Percentiles rank a stretch among this genome's conserved stretches.
phyloP scores from a whole-genome alignment of 2,888 invertebrate species.

The Noctua pronuba region DNA sequence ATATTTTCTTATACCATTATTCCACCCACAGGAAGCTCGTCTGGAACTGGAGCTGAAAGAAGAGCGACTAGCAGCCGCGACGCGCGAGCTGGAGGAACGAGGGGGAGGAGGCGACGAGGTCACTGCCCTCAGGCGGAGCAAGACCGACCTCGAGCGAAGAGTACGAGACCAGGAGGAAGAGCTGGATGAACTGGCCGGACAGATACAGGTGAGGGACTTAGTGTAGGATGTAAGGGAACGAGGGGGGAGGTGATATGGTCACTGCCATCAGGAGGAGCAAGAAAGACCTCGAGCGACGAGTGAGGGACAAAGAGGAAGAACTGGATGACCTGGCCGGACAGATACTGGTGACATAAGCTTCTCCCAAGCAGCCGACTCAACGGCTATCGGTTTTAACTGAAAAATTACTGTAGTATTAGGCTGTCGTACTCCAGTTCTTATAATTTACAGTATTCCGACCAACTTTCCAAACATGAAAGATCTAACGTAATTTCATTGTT shows the following conservation, averaged over 20 bases:
- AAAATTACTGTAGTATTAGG: background rate
- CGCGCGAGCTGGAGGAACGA: conserved; percentile 96
- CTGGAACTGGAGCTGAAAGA: conserved; percentile 97
- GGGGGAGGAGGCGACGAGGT: conserved; percentile 97
- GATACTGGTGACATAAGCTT: conserved; percentile 89
- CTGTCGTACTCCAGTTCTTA: no score
- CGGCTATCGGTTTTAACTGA: background rate
- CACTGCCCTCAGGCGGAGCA: conserved; percentile 94
- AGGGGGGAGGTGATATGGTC: conserved; percentile 96
- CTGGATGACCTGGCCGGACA: conserved; percentile 98
- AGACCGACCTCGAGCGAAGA: conserved; percentile 96
- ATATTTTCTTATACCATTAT: background rate
- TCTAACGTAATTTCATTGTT: background rate
- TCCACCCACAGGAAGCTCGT: conserved; percentile 92
- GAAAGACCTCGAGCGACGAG: conserved; percentile 96
- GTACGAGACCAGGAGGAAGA: conserved; percentile 98
- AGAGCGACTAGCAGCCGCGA: conserved; percentile 94
- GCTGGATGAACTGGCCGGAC: conserved; percentile 98
- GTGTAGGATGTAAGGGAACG: conserved; percentile 89
- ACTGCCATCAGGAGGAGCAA: conserved; percentile 95
- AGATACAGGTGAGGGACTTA: conserved; percentile 91
- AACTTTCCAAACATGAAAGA: no score
- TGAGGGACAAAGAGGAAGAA: conserved; percentile 98
- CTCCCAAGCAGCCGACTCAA: no score
- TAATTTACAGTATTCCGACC: no score